Percentiles rank a stretch among this genome's conserved stretches.
These are phyloP conservation scores for Halichoerus grypus DNA, from an alignment of 2,113 vertebrate species.

Conservation along the genomic window DNA sequence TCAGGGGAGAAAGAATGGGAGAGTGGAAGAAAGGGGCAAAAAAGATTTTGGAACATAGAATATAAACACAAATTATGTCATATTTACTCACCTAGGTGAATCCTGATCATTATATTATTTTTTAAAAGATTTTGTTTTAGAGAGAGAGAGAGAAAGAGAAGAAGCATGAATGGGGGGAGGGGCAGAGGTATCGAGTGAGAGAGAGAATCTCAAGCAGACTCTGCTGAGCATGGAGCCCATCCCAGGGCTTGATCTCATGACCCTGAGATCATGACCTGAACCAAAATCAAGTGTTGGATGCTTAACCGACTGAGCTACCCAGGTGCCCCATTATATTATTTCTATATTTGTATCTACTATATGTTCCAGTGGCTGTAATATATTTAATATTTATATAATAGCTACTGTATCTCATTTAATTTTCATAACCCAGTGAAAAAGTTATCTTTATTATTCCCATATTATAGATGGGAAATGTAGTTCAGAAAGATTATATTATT, in stretches of 20 bases:
- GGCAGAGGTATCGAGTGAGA: not conserved
- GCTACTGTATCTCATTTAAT: not conserved
- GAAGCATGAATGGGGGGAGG: not conserved
- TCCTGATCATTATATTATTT: not conserved
- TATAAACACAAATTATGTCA: not conserved
- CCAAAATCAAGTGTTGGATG: no score
- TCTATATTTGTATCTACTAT: not conserved
- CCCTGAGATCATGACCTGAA: no score
- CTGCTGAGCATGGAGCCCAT: no score
- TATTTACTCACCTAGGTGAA: not conserved
- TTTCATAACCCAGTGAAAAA: not conserved
- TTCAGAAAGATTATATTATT: not conserved
- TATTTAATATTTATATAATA: not conserved
- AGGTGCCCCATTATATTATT: not conserved
- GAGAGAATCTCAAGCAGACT: not conserved
- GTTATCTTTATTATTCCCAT: not conserved
- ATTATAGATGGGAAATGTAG: slow-evolving; percentile 7
- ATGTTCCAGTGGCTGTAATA: not conserved
- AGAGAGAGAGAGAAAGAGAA: no score
- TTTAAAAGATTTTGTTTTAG: not conserved
- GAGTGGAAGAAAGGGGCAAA: not conserved
- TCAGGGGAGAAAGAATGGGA: not conserved
- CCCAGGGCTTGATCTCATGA: no score
- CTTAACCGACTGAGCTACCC: no score
- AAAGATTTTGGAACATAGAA: not conserved